These are phyloP conservation scores for Notarius lentiginosus DNA, from an alignment of 2,113 vertebrate species.

Conservation along the genomic window DNA sequence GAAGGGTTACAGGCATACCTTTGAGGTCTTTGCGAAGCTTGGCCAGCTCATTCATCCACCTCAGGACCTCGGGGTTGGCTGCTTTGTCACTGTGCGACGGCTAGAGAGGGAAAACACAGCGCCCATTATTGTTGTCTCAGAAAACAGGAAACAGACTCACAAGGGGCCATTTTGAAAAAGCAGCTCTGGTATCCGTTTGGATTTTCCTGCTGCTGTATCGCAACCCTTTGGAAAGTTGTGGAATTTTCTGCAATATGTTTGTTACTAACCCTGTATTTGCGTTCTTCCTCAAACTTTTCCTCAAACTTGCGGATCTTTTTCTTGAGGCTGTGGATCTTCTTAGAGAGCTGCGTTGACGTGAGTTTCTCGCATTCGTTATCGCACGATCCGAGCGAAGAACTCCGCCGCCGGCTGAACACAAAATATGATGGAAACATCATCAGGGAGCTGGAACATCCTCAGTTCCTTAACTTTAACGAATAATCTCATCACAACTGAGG, in stretches of 20 bases:
- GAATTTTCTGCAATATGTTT: background rate
- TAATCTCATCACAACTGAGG: background rate
- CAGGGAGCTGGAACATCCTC: background rate
- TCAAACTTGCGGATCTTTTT: slow-evolving; percentile 95
- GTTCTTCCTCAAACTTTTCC: slow-evolving; percentile 92
- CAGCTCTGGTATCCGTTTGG: slow-evolving; percentile 2
- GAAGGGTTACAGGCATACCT: slow-evolving; percentile 71
- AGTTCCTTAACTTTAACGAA: background rate
- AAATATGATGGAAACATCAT: accelerated
- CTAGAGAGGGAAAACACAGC: slow-evolving; percentile 65
- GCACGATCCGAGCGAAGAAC: slow-evolving; percentile 88
- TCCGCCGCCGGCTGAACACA: slow-evolving; percentile 81
- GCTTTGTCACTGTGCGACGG: slow-evolving; percentile 96
- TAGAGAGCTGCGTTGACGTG: slow-evolving; percentile 88
- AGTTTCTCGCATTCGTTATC: slow-evolving; percentile 87
- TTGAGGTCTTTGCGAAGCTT: slow-evolving; percentile 92
- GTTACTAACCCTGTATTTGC: slow-evolving; percentile 87
- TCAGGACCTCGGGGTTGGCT: slow-evolving; percentile 89
- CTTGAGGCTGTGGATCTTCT: slow-evolving; percentile 90
- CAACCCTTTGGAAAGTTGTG: background rate
- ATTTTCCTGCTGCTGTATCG: background rate
- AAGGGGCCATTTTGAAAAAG: slow-evolving; percentile 8
- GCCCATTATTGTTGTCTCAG: slow-evolving; percentile 28
- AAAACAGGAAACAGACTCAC: slow-evolving; percentile 23
- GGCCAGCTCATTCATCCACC: slow-evolving; percentile 94